Base-by-base conservation (phyloP, 2,113 vertebrate genomes). In the Syrmaticus mikado region DNA sequence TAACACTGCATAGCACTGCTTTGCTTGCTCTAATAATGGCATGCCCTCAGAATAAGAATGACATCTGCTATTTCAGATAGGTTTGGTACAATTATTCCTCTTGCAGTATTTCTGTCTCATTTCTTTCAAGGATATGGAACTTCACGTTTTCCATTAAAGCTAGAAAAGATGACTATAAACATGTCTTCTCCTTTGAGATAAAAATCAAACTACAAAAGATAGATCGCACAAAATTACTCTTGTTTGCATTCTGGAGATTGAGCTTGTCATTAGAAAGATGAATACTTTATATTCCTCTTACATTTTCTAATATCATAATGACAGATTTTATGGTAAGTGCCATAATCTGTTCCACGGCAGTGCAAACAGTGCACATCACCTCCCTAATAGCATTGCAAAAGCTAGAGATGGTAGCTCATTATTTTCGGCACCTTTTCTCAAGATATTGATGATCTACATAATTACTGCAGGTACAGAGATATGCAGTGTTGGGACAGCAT, bases 281-380 rank as follows among this genome's bases (percentile, higher is more conserved):
- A 95, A 91, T 34, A 32, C 12, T 90, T 87, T 13, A 73, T 70
- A 79, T 70, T 87, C 62, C 81, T 93, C 74, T 58, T 64, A 55
- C 21, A 60, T 88, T 95, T 95, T 94, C 73, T 77, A 94, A 71
- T 91, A 89, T 81, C 79, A 40, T 77, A 85, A 91, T 64, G 85
- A 91, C 72, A 92, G 82, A 57, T 87, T 94, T n/a, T 80, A 92
- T 20, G 30, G 85, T 60, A 95, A 80, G 72, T 38, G 76, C 27
- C 55, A 82, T 43, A 77, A 94, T 87, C 79, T 91, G 64, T 85
- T 93, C 81, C 24, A 77, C 81, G 70, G 84, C 74, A 82, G 45
- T 73, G 50, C 55, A 73, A 92, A 89, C 60, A 82, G 71, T 21
- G 61, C 75, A 85, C 25, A 50, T 76, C 71, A 53, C 57, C n/a